phyloP scores from a whole-genome alignment of 2,797 vertebrate genomes.

The Xenentodon cancila region DNA sequence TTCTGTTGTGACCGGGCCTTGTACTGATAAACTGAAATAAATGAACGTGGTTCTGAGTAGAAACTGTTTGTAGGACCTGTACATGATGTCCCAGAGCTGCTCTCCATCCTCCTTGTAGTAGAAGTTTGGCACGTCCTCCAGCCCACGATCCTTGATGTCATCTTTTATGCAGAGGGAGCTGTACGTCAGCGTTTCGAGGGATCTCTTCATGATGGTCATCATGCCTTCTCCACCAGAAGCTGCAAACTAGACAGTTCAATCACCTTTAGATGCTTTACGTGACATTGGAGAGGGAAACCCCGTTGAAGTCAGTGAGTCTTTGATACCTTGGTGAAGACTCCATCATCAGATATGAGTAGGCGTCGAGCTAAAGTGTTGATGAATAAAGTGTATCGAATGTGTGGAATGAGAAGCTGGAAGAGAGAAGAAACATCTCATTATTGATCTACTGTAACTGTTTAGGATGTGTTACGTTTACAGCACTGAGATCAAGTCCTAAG shows the following conservation, averaged over 20 bases:
- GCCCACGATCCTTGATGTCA: constrained; percentile 52
- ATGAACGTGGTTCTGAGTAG: too few species aligned
- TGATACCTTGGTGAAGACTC: constrained; percentile 49
- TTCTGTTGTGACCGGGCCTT: too few species aligned
- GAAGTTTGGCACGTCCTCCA: constrained; percentile 78
- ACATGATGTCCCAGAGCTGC: constrained; percentile 79
- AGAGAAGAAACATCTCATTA: background rate
- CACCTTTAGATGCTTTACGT: too few species aligned
- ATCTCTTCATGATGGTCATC: constrained; percentile 35
- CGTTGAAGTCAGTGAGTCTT: background rate
- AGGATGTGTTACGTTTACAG: too few species aligned
- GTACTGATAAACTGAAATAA: too few species aligned
- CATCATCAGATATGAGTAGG: constrained; percentile 47
- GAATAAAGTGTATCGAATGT: constrained; percentile 73
- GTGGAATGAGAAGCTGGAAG: constrained; percentile 65
- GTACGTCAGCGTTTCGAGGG: constrained; percentile 60
- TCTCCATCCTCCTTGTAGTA: constrained; percentile 85
- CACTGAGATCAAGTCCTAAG: too few species aligned
- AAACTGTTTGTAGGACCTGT: constrained; percentile 63
- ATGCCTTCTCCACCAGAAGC: constrained; percentile 56
- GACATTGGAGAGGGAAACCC: too few species aligned
- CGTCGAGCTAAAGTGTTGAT: constrained; percentile 64
- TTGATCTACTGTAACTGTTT: too few species aligned
- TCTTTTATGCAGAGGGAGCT: constrained; percentile 70
- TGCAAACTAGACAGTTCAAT: constrained; percentile 43